A percentile compares a stretch with the other conserved stretches of the same genome.
Evolutionary conservation across 1,140 invertebrate species (phyloP).

Genomic region (Bilobella aurantiaca): DNA sequence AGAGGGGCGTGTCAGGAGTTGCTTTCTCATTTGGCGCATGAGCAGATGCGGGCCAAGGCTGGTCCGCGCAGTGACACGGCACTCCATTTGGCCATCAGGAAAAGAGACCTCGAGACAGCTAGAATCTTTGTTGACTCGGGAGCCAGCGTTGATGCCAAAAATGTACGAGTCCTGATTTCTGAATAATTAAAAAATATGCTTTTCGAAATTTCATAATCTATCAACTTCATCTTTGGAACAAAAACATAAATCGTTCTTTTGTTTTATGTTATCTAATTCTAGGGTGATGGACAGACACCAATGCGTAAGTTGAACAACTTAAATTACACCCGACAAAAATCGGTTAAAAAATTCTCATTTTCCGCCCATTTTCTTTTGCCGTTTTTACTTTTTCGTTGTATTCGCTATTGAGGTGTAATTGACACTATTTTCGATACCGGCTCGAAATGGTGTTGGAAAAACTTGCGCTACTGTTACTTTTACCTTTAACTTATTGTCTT

Average conservation of each 20-base stretch:
- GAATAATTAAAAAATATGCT: too few species aligned
- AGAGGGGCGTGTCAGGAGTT: slow-evolving; percentile 84
- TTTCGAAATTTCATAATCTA: too few species aligned
- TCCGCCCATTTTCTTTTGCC: too few species aligned
- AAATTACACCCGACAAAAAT: too few species aligned
- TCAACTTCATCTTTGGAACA: not conserved
- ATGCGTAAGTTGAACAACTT: slow-evolving; percentile 9
- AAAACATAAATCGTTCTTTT: slow-evolving; percentile 12
- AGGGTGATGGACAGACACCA: slow-evolving; percentile 11
- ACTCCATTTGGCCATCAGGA: slow-evolving; percentile 77
- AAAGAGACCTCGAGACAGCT: slow-evolving; percentile 82
- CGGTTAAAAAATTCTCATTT: too few species aligned
- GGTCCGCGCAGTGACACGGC: slow-evolving; percentile 62
- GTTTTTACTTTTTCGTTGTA: too few species aligned
- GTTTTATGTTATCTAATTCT: too few species aligned
- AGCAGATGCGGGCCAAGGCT: slow-evolving; percentile 63
- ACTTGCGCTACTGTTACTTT: too few species aligned
- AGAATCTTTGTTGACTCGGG: slow-evolving; percentile 83
- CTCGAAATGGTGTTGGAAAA: too few species aligned
- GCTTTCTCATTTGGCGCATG: slow-evolving; percentile 59
- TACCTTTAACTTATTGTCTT: too few species aligned
- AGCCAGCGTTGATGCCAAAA: slow-evolving; percentile 78
- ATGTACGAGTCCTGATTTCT: slow-evolving; percentile 48
- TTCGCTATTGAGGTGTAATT: too few species aligned
- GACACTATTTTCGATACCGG: too few species aligned